Evolutionary conservation across 1,140 invertebrate species (phyloP), one percentile per base, ranked within the genome.

Genomic region (Drosophila auraria): DNA sequence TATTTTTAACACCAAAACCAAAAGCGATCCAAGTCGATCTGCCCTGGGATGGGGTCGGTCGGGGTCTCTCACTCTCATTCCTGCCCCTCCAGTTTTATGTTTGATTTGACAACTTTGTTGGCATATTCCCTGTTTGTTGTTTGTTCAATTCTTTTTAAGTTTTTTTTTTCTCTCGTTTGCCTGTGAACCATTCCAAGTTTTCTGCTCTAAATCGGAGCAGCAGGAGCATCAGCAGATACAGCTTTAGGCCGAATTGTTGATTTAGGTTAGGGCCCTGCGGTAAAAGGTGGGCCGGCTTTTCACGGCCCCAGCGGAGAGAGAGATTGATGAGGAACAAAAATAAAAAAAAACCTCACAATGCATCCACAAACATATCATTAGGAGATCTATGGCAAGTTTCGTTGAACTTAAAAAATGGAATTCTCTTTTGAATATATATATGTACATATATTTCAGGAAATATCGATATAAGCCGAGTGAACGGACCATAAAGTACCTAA

Each of bases 91-190:
- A 69, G 61, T 64, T 60, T 53, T 83, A 77, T 78, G 65, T 87
- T 87, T 87, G 83, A 87, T 87, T 87, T 87, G 83, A 87, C 83
- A 87, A 87, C 84, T 89, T 81, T 87, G 84, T 87, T 87, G 73
- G 53, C 42, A 60, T 54, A 60, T 54, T 76, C 54, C 56, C 38
- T 53, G 56, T 69, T 47, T 42, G 50, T 51, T 71, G 50, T 64
- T 73, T 72, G 70, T 57, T 44, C 38, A 38, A 71, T 44, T 70
- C 30, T 36, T 54, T 59, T 47, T 66, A 9, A 9, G 11, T 36
- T 36, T 11, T 27, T 27, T 9, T 9, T 33, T 33, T 33, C 8
- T 9, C 8, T n/a, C 58, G 54, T 79, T 72, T 80, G 78, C 73
- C 59, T 68, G 61, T 47, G 64, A 66, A 54, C 42, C 59, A 56